Evolutionary conservation across 35 echinoderm and acorn worm genomes (phyloP).

Genomic region (Lytechinus pictus): DNA sequence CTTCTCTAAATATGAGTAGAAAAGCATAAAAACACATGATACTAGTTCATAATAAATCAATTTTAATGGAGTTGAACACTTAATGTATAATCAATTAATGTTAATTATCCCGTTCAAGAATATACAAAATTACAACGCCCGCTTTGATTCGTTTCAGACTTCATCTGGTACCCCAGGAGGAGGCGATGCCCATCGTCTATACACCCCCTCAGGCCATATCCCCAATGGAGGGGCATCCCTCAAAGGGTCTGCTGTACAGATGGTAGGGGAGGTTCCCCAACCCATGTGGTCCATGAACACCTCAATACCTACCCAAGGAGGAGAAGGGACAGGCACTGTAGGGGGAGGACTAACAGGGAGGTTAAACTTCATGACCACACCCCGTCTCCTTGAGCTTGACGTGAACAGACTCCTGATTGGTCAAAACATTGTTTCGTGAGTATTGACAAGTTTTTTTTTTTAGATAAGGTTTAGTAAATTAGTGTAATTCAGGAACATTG

Average conservation of each 20-base stretch:
- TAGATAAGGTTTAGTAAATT: too few relatives aligned
- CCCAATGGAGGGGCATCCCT: constrained; percentile 57
- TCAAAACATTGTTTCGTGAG: constrained; percentile 91
- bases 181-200: constrained; percentile 12
- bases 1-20: too few relatives aligned
- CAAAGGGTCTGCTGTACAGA: constrained; percentile 71
- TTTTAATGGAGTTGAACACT: background rate
- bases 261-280: constrained; percentile 77
- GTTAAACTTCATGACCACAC: constrained; percentile 74
- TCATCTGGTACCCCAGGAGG: constrained; percentile 18
- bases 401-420: constrained; percentile 96
- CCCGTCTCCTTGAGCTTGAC: constrained; percentile 92
- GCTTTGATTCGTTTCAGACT: background rate
- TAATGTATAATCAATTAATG: background rate
- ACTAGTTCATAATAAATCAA: too few relatives aligned
- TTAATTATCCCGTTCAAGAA: background rate
- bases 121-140: background rate
- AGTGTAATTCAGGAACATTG: too few relatives aligned
- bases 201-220: background rate
- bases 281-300: constrained; percentile 96
- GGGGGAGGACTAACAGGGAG: background rate
- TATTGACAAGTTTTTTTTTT: background rate
- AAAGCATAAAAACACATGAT: too few relatives aligned
- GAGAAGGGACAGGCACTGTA: background rate
- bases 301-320: constrained; percentile 60